Conservation (phyloP, 1,140 invertebrate species). For the Caligus rogercresseyi region DNA sequence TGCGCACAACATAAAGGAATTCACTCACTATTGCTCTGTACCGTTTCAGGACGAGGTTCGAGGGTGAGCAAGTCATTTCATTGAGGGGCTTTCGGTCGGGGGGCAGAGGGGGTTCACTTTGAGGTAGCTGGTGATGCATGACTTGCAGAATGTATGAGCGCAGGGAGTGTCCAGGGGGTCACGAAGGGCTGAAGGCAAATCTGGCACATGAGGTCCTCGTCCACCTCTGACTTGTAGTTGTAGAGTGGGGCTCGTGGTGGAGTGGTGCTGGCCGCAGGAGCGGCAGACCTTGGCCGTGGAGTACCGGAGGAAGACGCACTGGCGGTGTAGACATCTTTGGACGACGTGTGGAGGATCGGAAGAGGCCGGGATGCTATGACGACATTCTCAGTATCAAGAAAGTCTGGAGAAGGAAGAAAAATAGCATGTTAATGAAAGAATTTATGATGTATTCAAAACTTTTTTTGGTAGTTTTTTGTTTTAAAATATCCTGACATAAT, state of each 20-base stretch:
- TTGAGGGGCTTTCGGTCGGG: slow-evolving; percentile 26
- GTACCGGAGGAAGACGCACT: no score
- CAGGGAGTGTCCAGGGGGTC: slow-evolving; percentile 33
- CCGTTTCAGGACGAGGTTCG: slow-evolving; percentile 28
- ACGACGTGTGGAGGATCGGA: no score
- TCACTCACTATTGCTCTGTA: slow-evolving; percentile 18
- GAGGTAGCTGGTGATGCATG: slow-evolving; percentile 27
- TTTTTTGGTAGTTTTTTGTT: no score
- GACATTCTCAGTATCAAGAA: no score
- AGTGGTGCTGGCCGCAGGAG: slow-evolving; percentile 33
- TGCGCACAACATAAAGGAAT: no score
- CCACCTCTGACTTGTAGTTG: slow-evolving; percentile 35
- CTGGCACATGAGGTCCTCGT: slow-evolving; percentile 35
- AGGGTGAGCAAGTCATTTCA: slow-evolving; percentile 26
- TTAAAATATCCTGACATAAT: no score
- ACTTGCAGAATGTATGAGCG: slow-evolving; percentile 36
- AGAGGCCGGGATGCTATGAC: no score
- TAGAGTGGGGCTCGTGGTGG: slow-evolving; percentile 33
- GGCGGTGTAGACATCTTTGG: no score
- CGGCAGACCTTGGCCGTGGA: slow-evolving; percentile 27
- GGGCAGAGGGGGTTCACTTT: slow-evolving; percentile 26
- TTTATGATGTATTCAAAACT: no score
- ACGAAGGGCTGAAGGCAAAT: slow-evolving; percentile 33
- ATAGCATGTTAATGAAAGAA: no score
- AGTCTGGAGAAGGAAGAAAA: no score